Base-by-base conservation (phyloP, 2,888 invertebrate species). In the Rhopalosiphum nymphaeae region DNA sequence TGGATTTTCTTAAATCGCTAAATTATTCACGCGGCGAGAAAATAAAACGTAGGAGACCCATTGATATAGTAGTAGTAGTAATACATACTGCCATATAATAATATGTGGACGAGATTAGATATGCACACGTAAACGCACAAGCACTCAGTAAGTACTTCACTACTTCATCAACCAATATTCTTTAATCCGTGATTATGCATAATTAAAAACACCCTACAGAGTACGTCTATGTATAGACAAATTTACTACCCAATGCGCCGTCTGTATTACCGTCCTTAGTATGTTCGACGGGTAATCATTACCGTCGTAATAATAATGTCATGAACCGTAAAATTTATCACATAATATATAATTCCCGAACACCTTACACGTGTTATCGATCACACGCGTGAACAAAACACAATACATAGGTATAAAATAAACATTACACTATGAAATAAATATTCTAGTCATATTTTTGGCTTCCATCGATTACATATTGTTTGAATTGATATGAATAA, bases 11-110 rank as follows among this genome's bases (percentile, higher is more conserved):
- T 61, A 87, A 87, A 86, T 92, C 86, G 0, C 26, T 87, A 86
- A 87, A 87, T 92, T 92, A 92, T 87, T 86, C 91, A 46, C 9
- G 9, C 7, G 10, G 44, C 36, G 86, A 26, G 57, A 87, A 92
- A 92, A 61, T 86, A 86, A 91, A 85, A 49, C 10, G n/a, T 26
- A 3, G 36, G 7, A 61, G n/a, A 36, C 49, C 78, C 36, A 25
- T 49, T 42, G 57, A 26, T 44, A 85, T 86, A 21, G 21, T 36
- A 78, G 78, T 36, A 21, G 44, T 86, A 21, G 21, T 36, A 78
- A 36, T 36, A 21, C 53, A 53, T 53, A 53, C 53, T 53, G 21
- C 53, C 53, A 53, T 53, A 61, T 61, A 29, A 61, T 61, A 61
- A 11, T 61, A 61, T 29, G 25, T 84, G 42, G 7, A 16, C 29